phyloP scores from a whole-genome alignment of 2,888 invertebrate species.

The Catocala fraxini region DNA sequence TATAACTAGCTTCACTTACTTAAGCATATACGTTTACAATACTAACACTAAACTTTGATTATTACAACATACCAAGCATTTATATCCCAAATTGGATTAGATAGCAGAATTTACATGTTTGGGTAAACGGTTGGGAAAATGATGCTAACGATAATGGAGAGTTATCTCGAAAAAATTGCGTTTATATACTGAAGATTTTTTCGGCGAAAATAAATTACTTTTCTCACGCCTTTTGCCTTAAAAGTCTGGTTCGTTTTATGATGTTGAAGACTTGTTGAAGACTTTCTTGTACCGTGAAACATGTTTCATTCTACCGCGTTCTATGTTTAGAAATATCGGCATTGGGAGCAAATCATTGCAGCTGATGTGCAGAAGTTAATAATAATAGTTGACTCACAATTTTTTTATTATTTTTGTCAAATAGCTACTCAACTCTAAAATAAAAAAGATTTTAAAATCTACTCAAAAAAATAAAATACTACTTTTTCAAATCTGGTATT shows the following conservation, averaged over 20 bases:
- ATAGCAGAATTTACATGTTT: constrained; percentile 31
- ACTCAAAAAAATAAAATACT: too few relatives aligned
- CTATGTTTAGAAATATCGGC: too few relatives aligned
- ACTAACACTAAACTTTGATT: constrained; percentile 31
- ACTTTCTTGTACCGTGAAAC: neutral
- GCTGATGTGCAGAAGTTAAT: too few relatives aligned
- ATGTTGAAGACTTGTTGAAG: constrained; percentile 20
- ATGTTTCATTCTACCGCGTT: neutral
- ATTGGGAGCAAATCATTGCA: too few relatives aligned
- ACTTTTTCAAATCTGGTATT: too few relatives aligned
- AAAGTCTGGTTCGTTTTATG: constrained; percentile 1
- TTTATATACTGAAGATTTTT: constrained; percentile 21
- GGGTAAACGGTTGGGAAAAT: constrained; percentile 14
- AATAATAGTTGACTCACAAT: too few relatives aligned
- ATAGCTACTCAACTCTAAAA: too few relatives aligned
- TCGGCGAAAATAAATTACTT: constrained; percentile 30
- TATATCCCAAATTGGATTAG: constrained; percentile 30
- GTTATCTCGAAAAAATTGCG: constrained; percentile 19
- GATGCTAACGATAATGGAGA: constrained; percentile 24
- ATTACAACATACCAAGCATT: constrained; percentile 19
- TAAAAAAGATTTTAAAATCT: too few relatives aligned
- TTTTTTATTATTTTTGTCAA: too few relatives aligned
- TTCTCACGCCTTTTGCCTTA: constrained; percentile 14
- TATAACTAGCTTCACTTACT: neutral
- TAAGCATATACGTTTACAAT: constrained; percentile 3